Conservation (phyloP, 2,888 invertebrate species). For the Hirtodrosophila cameraria region DNA sequence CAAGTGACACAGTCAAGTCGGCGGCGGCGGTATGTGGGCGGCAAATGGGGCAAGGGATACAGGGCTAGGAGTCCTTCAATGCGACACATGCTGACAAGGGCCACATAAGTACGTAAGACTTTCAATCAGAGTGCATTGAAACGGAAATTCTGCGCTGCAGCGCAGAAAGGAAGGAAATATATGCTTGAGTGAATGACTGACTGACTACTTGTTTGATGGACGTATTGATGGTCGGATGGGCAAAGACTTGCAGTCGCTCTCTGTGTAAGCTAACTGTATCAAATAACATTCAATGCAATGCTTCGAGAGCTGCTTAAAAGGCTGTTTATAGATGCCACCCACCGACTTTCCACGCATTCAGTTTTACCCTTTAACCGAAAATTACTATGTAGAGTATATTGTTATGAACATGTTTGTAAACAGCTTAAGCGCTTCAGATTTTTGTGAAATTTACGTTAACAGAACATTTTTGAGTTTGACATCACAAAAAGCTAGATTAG, state of each 20-base stretch:
- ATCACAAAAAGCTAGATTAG: no score
- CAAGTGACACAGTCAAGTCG: constrained; percentile 45
- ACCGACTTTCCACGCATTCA: constrained; percentile 1
- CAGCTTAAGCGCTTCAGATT: no score
- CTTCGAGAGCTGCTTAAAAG: constrained; percentile 20
- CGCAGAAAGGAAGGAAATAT: constrained; percentile 73
- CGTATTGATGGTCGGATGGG: constrained; percentile 20
- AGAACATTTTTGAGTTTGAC: neutral
- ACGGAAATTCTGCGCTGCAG: constrained; percentile 78
- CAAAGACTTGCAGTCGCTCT: constrained; percentile 21
- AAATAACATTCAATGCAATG: constrained; percentile 36
- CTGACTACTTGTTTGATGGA: constrained; percentile 11
- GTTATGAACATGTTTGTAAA: neutral
- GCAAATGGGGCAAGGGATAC: neutral
- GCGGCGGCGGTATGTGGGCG: neutral
- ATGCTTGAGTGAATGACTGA: constrained; percentile 51
- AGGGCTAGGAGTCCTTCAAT: constrained; percentile 37
- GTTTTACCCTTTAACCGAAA: neutral
- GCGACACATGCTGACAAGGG: constrained; percentile 36
- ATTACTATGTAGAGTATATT: neutral
- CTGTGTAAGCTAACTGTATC: constrained; percentile 55
- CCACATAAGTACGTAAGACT: constrained; percentile 65
- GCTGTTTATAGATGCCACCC: constrained; percentile 22
- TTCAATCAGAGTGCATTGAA: constrained; percentile 76
- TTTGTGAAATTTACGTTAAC: no score